A percentile compares a stretch with the other conserved stretches of the same genome.
phyloP scores from a whole-genome alignment of 2,888 invertebrate genomes.

The Perithous albicinctus region DNA sequence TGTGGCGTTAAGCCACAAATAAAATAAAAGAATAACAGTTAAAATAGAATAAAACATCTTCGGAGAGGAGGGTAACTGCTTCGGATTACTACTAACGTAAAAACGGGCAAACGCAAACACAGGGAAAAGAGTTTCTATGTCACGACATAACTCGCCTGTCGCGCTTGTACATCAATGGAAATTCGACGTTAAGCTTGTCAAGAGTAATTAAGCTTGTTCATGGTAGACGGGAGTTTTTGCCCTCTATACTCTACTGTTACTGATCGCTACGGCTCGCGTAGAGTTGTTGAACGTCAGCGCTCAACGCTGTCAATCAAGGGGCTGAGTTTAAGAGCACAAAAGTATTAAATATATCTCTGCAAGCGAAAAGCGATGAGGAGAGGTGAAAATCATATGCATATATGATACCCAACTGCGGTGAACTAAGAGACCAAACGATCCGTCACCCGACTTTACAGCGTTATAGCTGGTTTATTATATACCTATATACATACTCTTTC shows the following conservation, averaged over 20 bases:
- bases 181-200: conserved; percentile 5
- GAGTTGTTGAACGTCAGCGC: not conserved
- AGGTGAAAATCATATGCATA: conserved; percentile 1
- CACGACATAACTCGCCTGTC: not conserved
- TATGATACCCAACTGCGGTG: not conserved
- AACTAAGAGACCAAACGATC: not conserved
- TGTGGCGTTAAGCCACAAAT: too few relatives aligned
- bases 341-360: conserved; percentile 21
- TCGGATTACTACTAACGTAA: not conserved
- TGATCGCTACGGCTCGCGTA: not conserved
- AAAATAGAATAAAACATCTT: not conserved
- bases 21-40: not conserved
- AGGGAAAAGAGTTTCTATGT: not conserved
- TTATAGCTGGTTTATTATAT: not conserved
- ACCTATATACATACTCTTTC: not conserved
- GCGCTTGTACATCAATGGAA: not conserved
- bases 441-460: not conserved
- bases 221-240: not conserved
- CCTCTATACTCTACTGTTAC: not conserved
- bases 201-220: conserved; percentile 2
- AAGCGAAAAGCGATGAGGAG: not conserved
- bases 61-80: not conserved
- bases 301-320: not conserved
- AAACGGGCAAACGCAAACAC: not conserved
- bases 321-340: not conserved